A percentile compares a stretch with the other conserved stretches of the same genome.
phyloP scores from a whole-genome alignment of 2,888 invertebrate genomes.

The Dorcus hopei region DNA sequence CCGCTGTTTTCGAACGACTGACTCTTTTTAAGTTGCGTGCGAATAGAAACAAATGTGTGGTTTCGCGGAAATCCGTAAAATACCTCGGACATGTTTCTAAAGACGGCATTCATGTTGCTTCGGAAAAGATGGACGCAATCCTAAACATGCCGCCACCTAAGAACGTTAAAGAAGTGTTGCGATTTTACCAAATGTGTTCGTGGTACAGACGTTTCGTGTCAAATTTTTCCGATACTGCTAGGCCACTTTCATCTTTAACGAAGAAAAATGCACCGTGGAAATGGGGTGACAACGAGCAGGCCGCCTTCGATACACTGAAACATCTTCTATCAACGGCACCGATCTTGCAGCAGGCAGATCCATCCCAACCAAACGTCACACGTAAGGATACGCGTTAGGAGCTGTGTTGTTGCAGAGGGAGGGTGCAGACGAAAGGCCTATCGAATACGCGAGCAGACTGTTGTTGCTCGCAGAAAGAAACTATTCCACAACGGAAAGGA shows the following conservation, averaged over 20 bases:
- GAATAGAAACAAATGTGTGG: slow-evolving; percentile 27
- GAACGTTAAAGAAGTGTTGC: not conserved
- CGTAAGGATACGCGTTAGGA: no score
- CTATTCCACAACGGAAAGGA: no score
- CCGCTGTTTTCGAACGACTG: slow-evolving; percentile 19
- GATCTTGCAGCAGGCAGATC: slow-evolving; percentile 26
- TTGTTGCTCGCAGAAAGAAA: no score
- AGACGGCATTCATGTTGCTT: slow-evolving; percentile 13
- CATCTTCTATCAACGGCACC: slow-evolving; percentile 23
- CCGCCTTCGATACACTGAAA: slow-evolving; percentile 25
- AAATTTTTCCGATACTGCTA: slow-evolving; percentile 18
- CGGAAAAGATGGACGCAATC: slow-evolving; percentile 15
- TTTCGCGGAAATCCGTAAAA: slow-evolving; percentile 17
- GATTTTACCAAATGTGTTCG: slow-evolving; percentile 19
- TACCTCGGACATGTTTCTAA: slow-evolving; percentile 21
- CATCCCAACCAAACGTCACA: not conserved
- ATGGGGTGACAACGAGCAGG: slow-evolving; percentile 18
- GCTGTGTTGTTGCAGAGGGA: no score
- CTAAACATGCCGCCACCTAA: slow-evolving; percentile 11
- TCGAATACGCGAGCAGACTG: no score
- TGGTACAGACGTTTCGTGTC: slow-evolving; percentile 25
- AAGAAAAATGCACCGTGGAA: slow-evolving; percentile 19
- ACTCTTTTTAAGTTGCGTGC: slow-evolving; percentile 19
- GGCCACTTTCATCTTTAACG: slow-evolving; percentile 16
- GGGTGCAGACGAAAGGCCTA: no score